phyloP scores from a whole-genome alignment of 2,888 invertebrate genomes.

The Oscheius sp. region DNA sequence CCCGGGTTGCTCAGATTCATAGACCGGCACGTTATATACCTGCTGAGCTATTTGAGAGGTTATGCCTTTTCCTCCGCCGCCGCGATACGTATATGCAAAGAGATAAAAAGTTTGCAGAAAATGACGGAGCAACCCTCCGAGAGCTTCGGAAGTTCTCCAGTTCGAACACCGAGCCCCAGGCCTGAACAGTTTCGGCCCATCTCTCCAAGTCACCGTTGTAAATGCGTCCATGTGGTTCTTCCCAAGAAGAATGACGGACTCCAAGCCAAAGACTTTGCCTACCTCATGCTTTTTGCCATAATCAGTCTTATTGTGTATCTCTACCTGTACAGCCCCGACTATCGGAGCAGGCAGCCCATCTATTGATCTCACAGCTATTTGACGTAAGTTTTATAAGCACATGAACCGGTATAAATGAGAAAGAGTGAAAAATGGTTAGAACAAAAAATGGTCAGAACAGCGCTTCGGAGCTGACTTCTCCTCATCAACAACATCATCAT shows the following conservation, averaged over 20 bases:
- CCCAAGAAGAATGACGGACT: slow-evolving; percentile 19
- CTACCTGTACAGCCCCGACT: slow-evolving; percentile 1
- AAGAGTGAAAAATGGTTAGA: too few species aligned
- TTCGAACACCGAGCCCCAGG: neutral
- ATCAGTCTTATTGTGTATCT: neutral
- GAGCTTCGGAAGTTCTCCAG: neutral
- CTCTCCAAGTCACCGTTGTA: neutral
- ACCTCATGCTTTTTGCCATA: slow-evolving; percentile 3
- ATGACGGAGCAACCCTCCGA: neutral
- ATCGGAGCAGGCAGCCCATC: slow-evolving; percentile 10
- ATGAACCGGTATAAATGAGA: too few species aligned
- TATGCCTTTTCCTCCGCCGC: too few species aligned
- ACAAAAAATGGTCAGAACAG: too few species aligned
- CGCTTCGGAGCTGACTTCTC: neutral
- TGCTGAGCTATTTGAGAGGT: too few species aligned
- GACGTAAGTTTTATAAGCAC: slow-evolving; percentile 1
- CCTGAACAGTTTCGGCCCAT: neutral
- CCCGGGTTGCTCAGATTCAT: too few species aligned
- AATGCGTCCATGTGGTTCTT: slow-evolving; percentile 23
- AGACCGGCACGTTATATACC: too few species aligned
- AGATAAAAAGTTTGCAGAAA: neutral
- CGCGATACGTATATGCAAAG: too few species aligned
- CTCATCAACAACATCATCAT: neutral
- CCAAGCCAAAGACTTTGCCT: slow-evolving; percentile 15
- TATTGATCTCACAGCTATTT: slow-evolving; percentile 20